Evolutionary conservation across 2,113 vertebrate genomes (phyloP), one percentile per base, ranked within the genome.

Genomic region (Gopherus flavomarginatus): DNA sequence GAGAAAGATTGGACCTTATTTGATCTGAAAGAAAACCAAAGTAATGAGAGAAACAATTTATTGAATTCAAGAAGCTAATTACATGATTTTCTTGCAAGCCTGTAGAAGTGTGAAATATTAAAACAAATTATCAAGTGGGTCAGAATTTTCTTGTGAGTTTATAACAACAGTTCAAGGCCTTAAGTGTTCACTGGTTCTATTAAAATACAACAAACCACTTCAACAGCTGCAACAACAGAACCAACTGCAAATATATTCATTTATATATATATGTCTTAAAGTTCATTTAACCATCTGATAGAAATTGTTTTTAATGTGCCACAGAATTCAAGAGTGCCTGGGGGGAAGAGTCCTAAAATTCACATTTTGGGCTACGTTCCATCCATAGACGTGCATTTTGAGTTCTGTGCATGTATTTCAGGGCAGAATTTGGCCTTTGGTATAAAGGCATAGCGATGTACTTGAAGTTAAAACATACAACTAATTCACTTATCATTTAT

Each of bases 31-130:
- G 13, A 52, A 86, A 11, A 79, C 47, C 47, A 89, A 82, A 26
- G 83, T 92, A 92, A 83, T 90, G 91, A 92, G 93, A 22, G 38
- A 92, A 93, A 93, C 56, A 38, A 85, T 72, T 59, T 81, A 49
- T 24, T 94, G 92, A 85, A 91, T 35, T 31, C 86, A 85, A 86
- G 53, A 22, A 78, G 2, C 44, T 17, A 85, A 26, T 87, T 62
- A 5, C 22, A 54, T 65, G 35, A 44, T 44, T 87, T 90, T n/a
- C 29, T 44, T 92, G n/a, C 26, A 26, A 90, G 7, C 57, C 57
- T 91, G n/a, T 49, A 85, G 72, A 90, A 83, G 9, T 56, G 72
- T 90, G 83, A 80, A 94, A 88, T 26, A 54, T 2, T 81, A 5
- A 84, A 86, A 88, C 38, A 9, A 88, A 81, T 86, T 92, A 62